Base-by-base conservation (phyloP, 1,140 invertebrate species). In the Zophobas morio region DNA sequence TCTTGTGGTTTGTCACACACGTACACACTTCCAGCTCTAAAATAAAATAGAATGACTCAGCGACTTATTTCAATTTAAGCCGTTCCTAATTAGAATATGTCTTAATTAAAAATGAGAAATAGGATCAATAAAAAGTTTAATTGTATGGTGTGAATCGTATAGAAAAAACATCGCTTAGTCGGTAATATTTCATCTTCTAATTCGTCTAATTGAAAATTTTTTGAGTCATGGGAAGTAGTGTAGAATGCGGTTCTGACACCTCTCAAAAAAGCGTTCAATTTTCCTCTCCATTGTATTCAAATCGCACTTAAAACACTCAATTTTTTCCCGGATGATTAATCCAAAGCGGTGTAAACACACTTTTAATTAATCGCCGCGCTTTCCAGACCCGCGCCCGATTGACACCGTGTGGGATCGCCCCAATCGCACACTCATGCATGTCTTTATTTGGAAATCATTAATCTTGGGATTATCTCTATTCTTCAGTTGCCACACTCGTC, bases 271-370 rank as follows among this genome's bases (percentile, higher is more conserved):
- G 20, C 6, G 42, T 51, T 66, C 42, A 66, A 66, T 66, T 66
- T 66, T 66, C 39, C 20, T 42, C n/a, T 3, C 8, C 39, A 66
- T 66, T 66, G 60, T 66, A 66, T 66, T 66, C 60, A 66, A 66
- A 66, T 66, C n/a, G 60, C n/a, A 42, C 2, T 20, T 20, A 20
- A 51, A 66, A 42, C 60, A 46, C 60, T 51, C 6, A 51, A 51
- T 6, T 3, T 46, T 46, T 46, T 46, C 8, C 8, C 49, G 2
- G n/a, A 2, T 20, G n/a, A 5, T 2, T 20, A 5, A 51, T 46
- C 3, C n/a, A 51, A 20, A 20, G 20, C 20, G 20, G 20, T 20
- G 20, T 20, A 20, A 20, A 20, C 20, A 20, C 49, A 51, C 4
- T 66, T 42, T 66, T 33, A 36, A n/a, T 66, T 39, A n/a, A 4